These are phyloP conservation scores for Amphipoea lucens DNA, from an alignment of 2,888 invertebrate genomes.

Conservation along the genomic window DNA sequence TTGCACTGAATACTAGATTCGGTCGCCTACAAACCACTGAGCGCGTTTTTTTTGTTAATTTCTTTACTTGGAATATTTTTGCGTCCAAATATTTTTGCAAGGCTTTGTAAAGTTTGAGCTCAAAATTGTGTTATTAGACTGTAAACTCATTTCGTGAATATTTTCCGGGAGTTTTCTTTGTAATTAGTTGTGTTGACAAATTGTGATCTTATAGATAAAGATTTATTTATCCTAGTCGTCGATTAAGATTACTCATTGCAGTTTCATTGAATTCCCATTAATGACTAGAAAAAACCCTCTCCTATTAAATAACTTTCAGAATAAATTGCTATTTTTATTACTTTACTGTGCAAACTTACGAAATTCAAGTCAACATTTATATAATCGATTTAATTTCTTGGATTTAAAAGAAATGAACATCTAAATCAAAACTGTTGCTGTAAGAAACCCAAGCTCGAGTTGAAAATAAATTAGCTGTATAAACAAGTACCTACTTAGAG, in stretches of 20 bases:
- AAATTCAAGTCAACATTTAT: background rate
- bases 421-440: slow-evolving; percentile 23
- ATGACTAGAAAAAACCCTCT: background rate
- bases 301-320: background rate
- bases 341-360: background rate
- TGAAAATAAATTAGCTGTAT: slow-evolving; percentile 28
- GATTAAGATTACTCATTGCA: background rate
- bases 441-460: slow-evolving; percentile 7
- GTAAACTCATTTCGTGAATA: slow-evolving; percentile 15
- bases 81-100: slow-evolving; percentile 62
- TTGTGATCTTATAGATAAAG: slow-evolving; percentile 42
- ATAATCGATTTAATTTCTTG: slow-evolving; percentile 7
- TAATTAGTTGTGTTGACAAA: slow-evolving; percentile 11
- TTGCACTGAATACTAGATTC: slow-evolving; percentile 82
- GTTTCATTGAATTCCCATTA: too few species aligned
- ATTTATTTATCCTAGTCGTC: background rate
- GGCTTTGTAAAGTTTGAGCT: slow-evolving; percentile 40
- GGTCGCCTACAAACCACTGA: slow-evolving; percentile 68
- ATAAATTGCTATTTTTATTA: background rate
- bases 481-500: background rate
- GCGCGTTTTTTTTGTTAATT: slow-evolving; percentile 68
- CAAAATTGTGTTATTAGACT: slow-evolving; percentile 35
- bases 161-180: background rate
- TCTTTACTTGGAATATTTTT: slow-evolving; percentile 62
- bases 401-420: background rate